Base-by-base conservation (phyloP, 2,113 vertebrate species). In the Pipa parva region DNA sequence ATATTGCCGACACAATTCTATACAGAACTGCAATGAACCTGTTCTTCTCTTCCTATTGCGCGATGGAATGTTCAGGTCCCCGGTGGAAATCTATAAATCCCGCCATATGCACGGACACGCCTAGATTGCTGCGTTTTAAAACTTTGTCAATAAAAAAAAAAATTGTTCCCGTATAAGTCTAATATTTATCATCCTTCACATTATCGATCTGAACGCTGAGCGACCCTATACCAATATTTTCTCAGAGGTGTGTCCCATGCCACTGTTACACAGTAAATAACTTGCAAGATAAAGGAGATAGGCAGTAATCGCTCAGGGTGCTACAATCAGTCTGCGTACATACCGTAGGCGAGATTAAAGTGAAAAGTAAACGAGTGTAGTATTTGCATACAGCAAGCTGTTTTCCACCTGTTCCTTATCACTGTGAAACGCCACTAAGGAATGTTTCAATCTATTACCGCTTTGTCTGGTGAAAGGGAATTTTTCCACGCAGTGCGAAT, bases 181-280 rank as follows among this genome's bases (percentile, higher is more conserved):
- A 61, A 70, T 60, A 61, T 70, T 70, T 70, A 61, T 60, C 49
- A 54, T 50, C 46, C 45, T 42, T 11, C 25, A 12, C 39, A 31
- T n/a, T 61, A 61, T 70, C 66, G 57, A 61, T 70, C 58, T 61
- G 36, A 57, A 60, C 39, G 61, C 61, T 36, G 48, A 61, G 49
- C 66, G 60, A 22, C 66, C 66, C 60, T 70, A 42, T 54, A 36
- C 36, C 48, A 70, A 70, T 70, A 70, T 70, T 70, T 57, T 70
- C 31, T 58, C 60, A 15, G 52, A 51, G 66, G 66, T 58, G 66
- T 42, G 39, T 20, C 52, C 57, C 39, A 36, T 68, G 65, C 59
- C 56, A 68, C 18, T 36, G 65, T 29, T 28, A 31, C 45, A 45
- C 56, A 24, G 66, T 54, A 70, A 70, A 61, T 45, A 61, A 51